A percentile compares a stretch with the other conserved stretches of the same genome.
Conservation (phyloP, 2,113 vertebrate species). For the Hydropotes inermis region DNA sequence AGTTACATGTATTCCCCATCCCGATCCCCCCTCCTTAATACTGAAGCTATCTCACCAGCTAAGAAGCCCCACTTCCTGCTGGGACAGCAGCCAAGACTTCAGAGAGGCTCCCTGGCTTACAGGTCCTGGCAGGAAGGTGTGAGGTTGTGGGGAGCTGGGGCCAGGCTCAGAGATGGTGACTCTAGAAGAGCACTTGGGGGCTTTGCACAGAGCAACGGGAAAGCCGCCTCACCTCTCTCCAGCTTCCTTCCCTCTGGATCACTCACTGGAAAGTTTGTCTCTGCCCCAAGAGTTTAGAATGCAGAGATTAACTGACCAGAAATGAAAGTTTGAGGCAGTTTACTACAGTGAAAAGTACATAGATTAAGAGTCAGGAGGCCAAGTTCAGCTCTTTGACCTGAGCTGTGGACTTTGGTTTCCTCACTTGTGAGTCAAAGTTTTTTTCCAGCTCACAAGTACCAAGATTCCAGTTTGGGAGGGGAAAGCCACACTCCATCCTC, state of each 20-base stretch:
- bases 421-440: not conserved
- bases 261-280: not conserved
- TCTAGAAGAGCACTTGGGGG: not conserved
- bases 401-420: not conserved
- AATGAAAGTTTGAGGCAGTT: not conserved
- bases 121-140: not conserved
- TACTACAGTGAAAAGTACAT: not conserved
- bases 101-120: not conserved
- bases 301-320: not conserved
- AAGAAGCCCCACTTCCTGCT: not conserved
- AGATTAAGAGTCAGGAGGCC: not conserved
- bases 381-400: not conserved
- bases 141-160: no score
- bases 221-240: no score
- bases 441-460: not conserved
- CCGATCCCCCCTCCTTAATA: no score
- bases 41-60: not conserved
- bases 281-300: not conserved
- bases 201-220: not conserved
- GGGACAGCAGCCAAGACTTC: not conserved
- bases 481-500: not conserved
- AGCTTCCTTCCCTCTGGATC: fast-evolving
- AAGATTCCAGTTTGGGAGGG: not conserved
- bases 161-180: not conserved
- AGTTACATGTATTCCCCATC: no score